Base-by-base conservation (phyloP, 2,888 invertebrate species). In the Pristionchus arcanus region DNA sequence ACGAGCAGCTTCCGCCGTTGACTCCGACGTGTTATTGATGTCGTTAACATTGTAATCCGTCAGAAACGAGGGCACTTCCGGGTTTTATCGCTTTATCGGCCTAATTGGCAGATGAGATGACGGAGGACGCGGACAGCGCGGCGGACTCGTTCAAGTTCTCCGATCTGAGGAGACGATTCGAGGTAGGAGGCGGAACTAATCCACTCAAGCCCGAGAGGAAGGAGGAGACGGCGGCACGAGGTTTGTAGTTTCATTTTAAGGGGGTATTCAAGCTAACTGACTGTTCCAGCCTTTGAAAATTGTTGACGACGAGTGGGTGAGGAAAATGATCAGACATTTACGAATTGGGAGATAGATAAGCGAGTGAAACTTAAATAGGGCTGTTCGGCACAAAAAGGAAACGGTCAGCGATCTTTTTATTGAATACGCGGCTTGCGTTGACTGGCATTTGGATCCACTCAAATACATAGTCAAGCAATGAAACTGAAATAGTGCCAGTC, bases 21-120 rank as follows among this genome's bases (percentile, higher is more conserved):
- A 55, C 55, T 19, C 5, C 9, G 15, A 55, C 4, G 42, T 49
- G 16, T 9, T 55, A 55, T 21, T 5, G 0, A 1, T 16, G 4
- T 66, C 16, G 5, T 31, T 13, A 4, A 1, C 68, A 21, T 28
- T 71, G 5, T 15, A 71, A 19, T 7, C 0, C 13, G 31, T 3
- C 16, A 1, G 31, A 31, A 31, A 13, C 68, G 21, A 0, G 16
- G 1, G 34, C 16, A 34, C 31, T 71, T 71, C 31, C 68, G 31
- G 31, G 34, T 71, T 71, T 34, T 71, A 28, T 63, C 1, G 25
- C 7, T 63, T 25, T 63, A 25, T 2, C 31, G 68, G 16, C 42
- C 42, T 34, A 81, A 81, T 81, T 81, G 19, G 25, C 63, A 81
- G 81, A 81, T 81, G 81, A 53, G 81, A 81, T 81, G 81, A 81